Percentiles rank a stretch among this genome's conserved stretches.
These are phyloP conservation scores for Melanaphis sacchari DNA, from an alignment of 1,140 invertebrate species.

Conservation along the genomic window DNA sequence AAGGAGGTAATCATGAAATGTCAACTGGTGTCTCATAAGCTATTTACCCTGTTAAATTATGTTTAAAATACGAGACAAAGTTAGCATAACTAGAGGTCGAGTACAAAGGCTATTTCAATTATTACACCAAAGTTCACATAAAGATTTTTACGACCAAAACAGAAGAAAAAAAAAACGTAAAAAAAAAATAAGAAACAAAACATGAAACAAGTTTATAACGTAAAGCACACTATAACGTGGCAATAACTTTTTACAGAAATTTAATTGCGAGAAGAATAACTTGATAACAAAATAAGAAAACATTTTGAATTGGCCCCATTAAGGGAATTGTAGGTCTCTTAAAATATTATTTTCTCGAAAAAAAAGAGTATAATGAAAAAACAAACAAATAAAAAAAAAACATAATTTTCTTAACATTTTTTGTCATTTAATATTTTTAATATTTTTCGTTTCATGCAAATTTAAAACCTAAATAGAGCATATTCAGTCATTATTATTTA, in stretches of 20 bases:
- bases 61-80: slow-evolving; percentile 40
- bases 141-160: slow-evolving; percentile 44
- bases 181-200: slow-evolving; percentile 24
- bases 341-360: not conserved
- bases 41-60: slow-evolving; percentile 32
- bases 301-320: slow-evolving; percentile 13
- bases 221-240: slow-evolving; percentile 19
- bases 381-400: not conserved
- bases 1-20: slow-evolving; percentile 25
- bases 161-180: not conserved
- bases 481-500: not conserved
- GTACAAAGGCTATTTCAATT: slow-evolving; percentile 47
- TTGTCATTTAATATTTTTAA: not conserved
- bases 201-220: slow-evolving; percentile 2
- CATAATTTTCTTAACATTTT: not conserved
- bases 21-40: slow-evolving; percentile 45
- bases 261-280: slow-evolving; percentile 29
- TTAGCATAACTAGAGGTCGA: slow-evolving; percentile 21
- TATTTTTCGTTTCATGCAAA: not conserved
- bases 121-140: slow-evolving; percentile 35
- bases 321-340: not conserved
- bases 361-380: not conserved
- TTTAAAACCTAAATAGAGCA: not conserved
- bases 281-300: slow-evolving; percentile 31
- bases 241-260: slow-evolving; percentile 24